These are phyloP conservation scores for Cuniculus paca DNA, from an alignment of 2,797 vertebrate species.

Conservation along the genomic window DNA sequence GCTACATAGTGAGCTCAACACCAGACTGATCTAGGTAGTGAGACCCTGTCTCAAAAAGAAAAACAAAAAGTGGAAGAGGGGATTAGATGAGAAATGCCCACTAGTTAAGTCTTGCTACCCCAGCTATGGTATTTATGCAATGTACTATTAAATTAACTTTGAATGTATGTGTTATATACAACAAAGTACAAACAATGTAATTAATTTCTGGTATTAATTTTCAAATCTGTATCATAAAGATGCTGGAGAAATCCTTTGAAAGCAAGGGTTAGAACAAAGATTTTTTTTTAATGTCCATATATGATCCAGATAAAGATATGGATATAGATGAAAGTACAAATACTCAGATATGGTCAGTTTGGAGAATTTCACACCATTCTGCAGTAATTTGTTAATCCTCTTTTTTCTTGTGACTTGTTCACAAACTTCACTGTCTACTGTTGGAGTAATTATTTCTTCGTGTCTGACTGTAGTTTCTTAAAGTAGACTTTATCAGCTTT, in stretches of 20 bases:
- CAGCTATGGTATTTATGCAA: background rate
- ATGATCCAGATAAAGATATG: background rate
- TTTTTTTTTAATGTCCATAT: background rate
- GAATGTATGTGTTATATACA: background rate
- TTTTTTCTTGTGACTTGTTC: background rate
- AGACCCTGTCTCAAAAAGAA: no score
- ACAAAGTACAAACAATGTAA: background rate
- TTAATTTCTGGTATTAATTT: background rate
- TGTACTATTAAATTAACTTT: conserved; percentile 5
- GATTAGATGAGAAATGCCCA: background rate
- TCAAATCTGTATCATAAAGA: background rate
- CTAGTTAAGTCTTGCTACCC: background rate
- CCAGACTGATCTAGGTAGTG: no score
- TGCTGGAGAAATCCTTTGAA: background rate
- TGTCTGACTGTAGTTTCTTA: conserved; percentile 19
- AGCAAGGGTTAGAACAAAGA: background rate
- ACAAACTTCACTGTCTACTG: background rate
- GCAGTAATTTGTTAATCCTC: background rate
- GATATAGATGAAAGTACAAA: background rate
- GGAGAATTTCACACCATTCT: background rate
- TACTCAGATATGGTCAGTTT: background rate
- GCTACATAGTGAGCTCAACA: no score
- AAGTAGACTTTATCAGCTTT: background rate
- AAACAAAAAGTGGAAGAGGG: background rate
- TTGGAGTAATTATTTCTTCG: background rate